Percentiles rank a stretch among this genome's conserved stretches.
Conservation (phyloP, 2,113 vertebrate genomes). For the Dicentrarchus labrax region DNA sequence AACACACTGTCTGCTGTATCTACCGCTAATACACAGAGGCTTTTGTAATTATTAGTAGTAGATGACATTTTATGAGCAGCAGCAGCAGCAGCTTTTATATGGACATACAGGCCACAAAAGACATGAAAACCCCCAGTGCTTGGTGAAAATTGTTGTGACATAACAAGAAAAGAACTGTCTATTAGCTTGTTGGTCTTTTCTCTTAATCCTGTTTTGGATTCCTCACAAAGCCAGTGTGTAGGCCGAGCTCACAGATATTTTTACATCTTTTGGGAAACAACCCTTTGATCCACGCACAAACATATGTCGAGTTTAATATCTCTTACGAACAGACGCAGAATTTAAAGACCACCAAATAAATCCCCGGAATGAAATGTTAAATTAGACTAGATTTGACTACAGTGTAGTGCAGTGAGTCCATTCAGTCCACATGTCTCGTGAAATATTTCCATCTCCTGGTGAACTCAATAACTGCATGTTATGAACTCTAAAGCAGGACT, state of each 20-base stretch:
- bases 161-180: constrained; percentile 16
- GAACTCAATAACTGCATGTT: constrained; percentile 25
- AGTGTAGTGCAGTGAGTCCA: neutral
- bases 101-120: neutral
- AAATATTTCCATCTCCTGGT: constrained; percentile 51
- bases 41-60: neutral
- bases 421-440: neutral
- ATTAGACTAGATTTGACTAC: neutral
- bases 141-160: constrained; percentile 16
- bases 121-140: neutral
- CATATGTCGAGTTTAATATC: constrained; percentile 29
- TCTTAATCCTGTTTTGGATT: constrained; percentile 46
- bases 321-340: constrained; percentile 5
- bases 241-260: constrained; percentile 27
- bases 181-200: constrained; percentile 5
- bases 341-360: constrained; percentile 3
- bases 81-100: neutral
- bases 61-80: constrained; percentile 7
- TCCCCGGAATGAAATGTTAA: constrained; percentile 27
- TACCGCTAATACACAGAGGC: too few species aligned
- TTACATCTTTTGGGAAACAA: constrained; percentile 47
- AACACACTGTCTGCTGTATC: neutral
- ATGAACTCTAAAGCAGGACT: neutral
- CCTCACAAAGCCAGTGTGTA: constrained; percentile 36
- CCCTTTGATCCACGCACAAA: constrained; percentile 14